These are phyloP conservation scores for Siderastrea radians DNA, from an alignment of 92 coral and sea anemone species.

Conservation along the genomic window DNA sequence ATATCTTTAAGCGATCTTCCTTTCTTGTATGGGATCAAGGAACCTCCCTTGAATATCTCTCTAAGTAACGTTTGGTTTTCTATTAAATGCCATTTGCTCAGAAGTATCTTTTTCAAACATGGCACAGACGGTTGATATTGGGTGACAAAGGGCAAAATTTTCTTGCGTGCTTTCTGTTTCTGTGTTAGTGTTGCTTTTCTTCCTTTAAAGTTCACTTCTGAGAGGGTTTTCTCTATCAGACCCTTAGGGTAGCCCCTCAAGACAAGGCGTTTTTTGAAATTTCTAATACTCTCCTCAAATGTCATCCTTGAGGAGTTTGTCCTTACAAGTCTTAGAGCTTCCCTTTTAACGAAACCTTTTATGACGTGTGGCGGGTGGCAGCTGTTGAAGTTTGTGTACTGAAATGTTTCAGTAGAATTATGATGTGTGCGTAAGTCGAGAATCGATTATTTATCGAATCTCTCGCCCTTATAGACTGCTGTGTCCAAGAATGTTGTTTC, in stretches of 20 bases:
- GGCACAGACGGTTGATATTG: slow-evolving; percentile 16
- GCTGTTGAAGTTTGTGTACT: slow-evolving; percentile 18
- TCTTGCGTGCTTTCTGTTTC: not conserved
- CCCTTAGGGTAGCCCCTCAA: slow-evolving; percentile 30
- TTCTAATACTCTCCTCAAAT: slow-evolving; percentile 30
- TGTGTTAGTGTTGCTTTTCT: slow-evolving; percentile 20
- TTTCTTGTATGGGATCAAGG: too few relatives aligned
- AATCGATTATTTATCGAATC: slow-evolving; percentile 17
- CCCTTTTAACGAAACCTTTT: slow-evolving; percentile 37
- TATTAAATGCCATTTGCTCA: slow-evolving; percentile 18
- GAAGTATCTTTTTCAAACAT: too few relatives aligned
- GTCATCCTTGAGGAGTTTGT: slow-evolving; percentile 27
- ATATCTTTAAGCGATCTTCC: too few relatives aligned
- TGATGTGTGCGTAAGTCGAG: slow-evolving; percentile 39
- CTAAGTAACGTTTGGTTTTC: not conserved
- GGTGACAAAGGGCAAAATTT: slow-evolving; percentile 38
- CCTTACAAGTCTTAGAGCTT: slow-evolving; percentile 42
- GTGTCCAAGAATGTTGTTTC: slow-evolving; percentile 36
- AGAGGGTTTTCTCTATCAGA: slow-evolving; percentile 18
- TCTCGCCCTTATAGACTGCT: slow-evolving; percentile 28
- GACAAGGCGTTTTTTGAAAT: slow-evolving; percentile 30
- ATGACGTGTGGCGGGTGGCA: slow-evolving; percentile 36
- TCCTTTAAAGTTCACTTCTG: slow-evolving; percentile 14
- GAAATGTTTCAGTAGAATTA: slow-evolving; percentile 37
- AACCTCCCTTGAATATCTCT: slow-evolving; percentile 13